Percentiles rank a stretch among this genome's conserved stretches.
phyloP scores from a whole-genome alignment of 2,113 vertebrate genomes.

The Jacana jacana region DNA sequence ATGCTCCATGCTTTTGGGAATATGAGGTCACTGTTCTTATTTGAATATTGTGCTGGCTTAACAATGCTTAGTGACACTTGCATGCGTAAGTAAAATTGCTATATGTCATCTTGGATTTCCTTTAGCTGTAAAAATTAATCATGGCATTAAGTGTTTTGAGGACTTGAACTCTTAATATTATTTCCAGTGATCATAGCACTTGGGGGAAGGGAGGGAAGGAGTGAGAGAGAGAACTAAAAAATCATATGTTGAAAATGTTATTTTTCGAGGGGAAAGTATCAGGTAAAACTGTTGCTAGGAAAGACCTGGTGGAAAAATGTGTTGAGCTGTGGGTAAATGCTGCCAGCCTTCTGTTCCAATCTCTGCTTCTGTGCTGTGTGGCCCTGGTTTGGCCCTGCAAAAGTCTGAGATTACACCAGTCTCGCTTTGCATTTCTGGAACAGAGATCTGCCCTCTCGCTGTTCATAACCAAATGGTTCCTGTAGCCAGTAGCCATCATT shows the following conservation, averaged over 20 bases:
- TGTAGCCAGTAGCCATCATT: background rate
- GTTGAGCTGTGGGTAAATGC: conserved; percentile 13
- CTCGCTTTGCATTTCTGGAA: conserved; percentile 33
- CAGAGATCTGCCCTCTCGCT: background rate
- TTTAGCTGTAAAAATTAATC: conserved; percentile 36
- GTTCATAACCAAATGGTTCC: background rate
- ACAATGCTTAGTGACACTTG: conserved; percentile 23
- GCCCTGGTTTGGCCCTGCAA: conserved; percentile 46
- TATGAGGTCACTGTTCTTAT: background rate
- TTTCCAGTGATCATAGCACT: conserved; percentile 39
- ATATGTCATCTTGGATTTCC: conserved; percentile 49
- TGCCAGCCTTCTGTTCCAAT: conserved; percentile 66
- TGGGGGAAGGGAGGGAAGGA: background rate
- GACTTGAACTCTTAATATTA: conserved; percentile 50
- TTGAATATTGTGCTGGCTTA: background rate
- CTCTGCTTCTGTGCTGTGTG: conserved; percentile 49
- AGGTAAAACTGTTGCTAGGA: conserved; percentile 14
- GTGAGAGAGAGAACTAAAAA: conserved; percentile 21
- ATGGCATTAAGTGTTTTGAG: conserved; percentile 34
- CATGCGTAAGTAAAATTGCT: conserved; percentile 20
- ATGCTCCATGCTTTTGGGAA: background rate
- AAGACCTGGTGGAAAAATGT: conserved; percentile 45
- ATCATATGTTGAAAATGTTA: conserved; percentile 35
- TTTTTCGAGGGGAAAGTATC: background rate
- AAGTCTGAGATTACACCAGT: conserved; percentile 42